Percentiles rank a stretch among this genome's conserved stretches.
Conservation (phyloP, 1,140 invertebrate genomes). For the Penaeus indicus region DNA sequence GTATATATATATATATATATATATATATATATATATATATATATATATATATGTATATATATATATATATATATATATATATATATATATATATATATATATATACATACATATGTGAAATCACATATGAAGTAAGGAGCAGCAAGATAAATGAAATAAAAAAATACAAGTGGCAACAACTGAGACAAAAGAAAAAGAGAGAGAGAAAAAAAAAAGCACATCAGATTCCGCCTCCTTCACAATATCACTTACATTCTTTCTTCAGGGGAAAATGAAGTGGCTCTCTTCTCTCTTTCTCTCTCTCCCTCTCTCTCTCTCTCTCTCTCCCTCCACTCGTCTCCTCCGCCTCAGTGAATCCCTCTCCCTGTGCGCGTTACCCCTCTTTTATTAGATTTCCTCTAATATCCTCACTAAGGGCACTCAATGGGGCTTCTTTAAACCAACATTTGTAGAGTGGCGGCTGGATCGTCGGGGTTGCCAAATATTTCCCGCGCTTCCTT, state of each 20-base stretch:
- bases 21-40: too few species aligned
- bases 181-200: not conserved
- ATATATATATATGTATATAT: too few species aligned
- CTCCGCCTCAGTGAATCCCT: slow-evolving; percentile 8
- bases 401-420: slow-evolving; percentile 59
- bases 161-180: too few species aligned
- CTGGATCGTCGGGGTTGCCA: slow-evolving; percentile 21
- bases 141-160: too few species aligned
- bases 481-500: slow-evolving; percentile 34
- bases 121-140: too few species aligned
- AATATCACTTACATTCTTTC: too few species aligned
- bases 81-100: too few species aligned
- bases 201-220: not conserved
- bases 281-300: slow-evolving; percentile 19
- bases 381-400: slow-evolving; percentile 62
- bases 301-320: not conserved
- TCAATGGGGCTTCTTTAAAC: slow-evolving; percentile 63
- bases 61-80: too few species aligned
- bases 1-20: too few species aligned
- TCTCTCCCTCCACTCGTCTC: slow-evolving; percentile 1
- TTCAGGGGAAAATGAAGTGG: too few species aligned
- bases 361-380: slow-evolving; percentile 46
- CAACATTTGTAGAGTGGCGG: slow-evolving; percentile 56
- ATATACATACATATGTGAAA: too few species aligned
- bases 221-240: not conserved